These are phyloP conservation scores for Trichomalopsis sarcophagae DNA, from an alignment of 1,140 invertebrate genomes.

Conservation along the genomic window DNA sequence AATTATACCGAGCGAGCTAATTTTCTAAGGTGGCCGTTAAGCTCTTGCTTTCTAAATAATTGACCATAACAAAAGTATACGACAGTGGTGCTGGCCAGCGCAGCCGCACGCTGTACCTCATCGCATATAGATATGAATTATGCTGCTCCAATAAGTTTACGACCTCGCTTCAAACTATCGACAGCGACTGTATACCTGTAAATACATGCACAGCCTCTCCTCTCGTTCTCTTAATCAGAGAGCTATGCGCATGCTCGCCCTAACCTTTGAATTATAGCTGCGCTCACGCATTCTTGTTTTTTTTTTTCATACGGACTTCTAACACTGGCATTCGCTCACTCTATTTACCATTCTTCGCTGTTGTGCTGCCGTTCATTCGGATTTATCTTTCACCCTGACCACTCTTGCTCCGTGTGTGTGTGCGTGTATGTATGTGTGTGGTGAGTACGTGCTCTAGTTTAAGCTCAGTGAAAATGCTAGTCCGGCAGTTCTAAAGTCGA, in stretches of 20 bases:
- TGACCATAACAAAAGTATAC: background rate
- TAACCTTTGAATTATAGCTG: conserved; percentile 34
- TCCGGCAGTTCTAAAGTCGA: background rate
- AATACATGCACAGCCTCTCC: background rate
- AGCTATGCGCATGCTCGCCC: background rate
- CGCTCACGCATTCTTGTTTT: background rate
- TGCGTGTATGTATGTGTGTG: too few species aligned
- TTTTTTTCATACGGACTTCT: background rate
- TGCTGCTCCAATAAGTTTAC: conserved; percentile 36
- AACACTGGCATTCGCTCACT: background rate
- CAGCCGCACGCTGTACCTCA: conserved; percentile 1
- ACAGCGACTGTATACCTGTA: background rate
- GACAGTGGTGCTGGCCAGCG: too few species aligned
- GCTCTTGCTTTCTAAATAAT: conserved; percentile 48
- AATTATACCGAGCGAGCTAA: background rate
- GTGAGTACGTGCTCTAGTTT: too few species aligned
- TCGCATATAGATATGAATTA: conserved; percentile 42
- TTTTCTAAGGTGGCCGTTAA: background rate
- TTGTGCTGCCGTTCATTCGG: background rate
- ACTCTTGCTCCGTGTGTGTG: background rate
- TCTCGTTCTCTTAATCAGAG: conserved; percentile 7
- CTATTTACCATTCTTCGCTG: background rate
- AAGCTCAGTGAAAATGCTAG: too few species aligned
- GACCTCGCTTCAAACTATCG: conserved; percentile 35
- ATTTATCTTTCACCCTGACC: conserved; percentile 20